Conservation (phyloP, 1,140 invertebrate genomes). For the Aphidius gifuensis region DNA sequence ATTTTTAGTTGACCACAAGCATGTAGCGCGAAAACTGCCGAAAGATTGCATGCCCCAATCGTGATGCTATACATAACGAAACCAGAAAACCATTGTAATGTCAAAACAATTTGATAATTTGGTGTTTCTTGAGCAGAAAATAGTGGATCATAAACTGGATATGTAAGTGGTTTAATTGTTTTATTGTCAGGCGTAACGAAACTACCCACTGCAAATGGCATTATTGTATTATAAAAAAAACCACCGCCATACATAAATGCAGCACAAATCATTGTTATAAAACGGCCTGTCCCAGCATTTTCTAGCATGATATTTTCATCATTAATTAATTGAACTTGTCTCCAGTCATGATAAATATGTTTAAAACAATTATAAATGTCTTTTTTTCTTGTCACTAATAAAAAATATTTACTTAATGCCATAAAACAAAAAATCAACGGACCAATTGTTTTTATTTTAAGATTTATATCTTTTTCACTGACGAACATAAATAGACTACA, state of each 20-base stretch:
- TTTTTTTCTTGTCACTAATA: not conserved
- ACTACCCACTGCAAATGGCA: not conserved
- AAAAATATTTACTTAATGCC: slow-evolving; percentile 11
- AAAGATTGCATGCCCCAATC: slow-evolving; percentile 28
- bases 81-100: slow-evolving; percentile 9
- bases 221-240: slow-evolving; percentile 5
- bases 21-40: slow-evolving; percentile 37
- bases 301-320: slow-evolving; percentile 17
- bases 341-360: slow-evolving; percentile 18
- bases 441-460: slow-evolving; percentile 12
- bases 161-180: slow-evolving; percentile 9
- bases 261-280: slow-evolving; percentile 5
- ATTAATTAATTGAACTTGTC: not conserved
- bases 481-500: slow-evolving; percentile 5
- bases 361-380: slow-evolving; percentile 13
- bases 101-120: slow-evolving; percentile 17
- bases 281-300: slow-evolving; percentile 9
- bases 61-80: slow-evolving; percentile 11
- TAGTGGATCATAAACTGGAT: slow-evolving; percentile 16
- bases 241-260: slow-evolving; percentile 14
- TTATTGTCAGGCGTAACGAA: slow-evolving; percentile 4
- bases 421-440: slow-evolving; percentile 8
- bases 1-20: slow-evolving; percentile 37
- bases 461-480: not conserved
- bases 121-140: slow-evolving; percentile 14